These are phyloP conservation scores for Apoda limacodes DNA, from an alignment of 2,888 invertebrate species.

Conservation along the genomic window DNA sequence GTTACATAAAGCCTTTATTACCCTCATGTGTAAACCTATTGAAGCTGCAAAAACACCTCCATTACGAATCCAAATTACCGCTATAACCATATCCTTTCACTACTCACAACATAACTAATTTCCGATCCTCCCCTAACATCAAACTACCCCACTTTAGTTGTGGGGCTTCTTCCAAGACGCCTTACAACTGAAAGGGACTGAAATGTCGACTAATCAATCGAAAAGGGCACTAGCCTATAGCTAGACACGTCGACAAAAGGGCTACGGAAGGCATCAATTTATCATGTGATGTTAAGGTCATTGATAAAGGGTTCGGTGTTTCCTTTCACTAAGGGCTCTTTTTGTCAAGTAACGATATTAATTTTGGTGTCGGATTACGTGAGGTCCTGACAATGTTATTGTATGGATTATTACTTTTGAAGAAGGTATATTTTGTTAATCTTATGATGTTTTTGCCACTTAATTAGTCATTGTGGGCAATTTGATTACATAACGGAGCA, in stretches of 20 bases:
- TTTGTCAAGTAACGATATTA: constrained; percentile 47
- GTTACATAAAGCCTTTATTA: too few relatives aligned
- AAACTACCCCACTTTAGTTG: constrained; percentile 24
- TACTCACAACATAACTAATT: constrained; percentile 15
- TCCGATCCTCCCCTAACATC: constrained; percentile 15
- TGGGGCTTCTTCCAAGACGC: constrained; percentile 48
- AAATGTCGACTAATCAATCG: constrained; percentile 65
- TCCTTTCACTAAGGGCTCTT: constrained; percentile 40
- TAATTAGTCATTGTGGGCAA: too few relatives aligned
- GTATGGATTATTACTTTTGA: too few relatives aligned
- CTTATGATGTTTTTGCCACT: too few relatives aligned
- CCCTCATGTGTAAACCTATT: too few relatives aligned
- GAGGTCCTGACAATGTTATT: constrained; percentile 6
- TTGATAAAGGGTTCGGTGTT: constrained; percentile 34
- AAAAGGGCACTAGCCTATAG: constrained; percentile 43
- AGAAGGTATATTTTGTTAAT: too few relatives aligned
- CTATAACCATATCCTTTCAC: neutral
- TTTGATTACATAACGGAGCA: too few relatives aligned
- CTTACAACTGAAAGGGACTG: constrained; percentile 50
- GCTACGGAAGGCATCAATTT: constrained; percentile 45
- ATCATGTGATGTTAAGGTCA: constrained; percentile 40
- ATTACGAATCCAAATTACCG: neutral
- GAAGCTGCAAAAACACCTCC: too few relatives aligned
- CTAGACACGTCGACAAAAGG: constrained; percentile 40
- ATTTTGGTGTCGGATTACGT: constrained; percentile 37